Percentiles rank a stretch among this genome's conserved stretches.
phyloP scores from a whole-genome alignment of 2,113 vertebrate genomes.

The Australoheros scitulus region DNA sequence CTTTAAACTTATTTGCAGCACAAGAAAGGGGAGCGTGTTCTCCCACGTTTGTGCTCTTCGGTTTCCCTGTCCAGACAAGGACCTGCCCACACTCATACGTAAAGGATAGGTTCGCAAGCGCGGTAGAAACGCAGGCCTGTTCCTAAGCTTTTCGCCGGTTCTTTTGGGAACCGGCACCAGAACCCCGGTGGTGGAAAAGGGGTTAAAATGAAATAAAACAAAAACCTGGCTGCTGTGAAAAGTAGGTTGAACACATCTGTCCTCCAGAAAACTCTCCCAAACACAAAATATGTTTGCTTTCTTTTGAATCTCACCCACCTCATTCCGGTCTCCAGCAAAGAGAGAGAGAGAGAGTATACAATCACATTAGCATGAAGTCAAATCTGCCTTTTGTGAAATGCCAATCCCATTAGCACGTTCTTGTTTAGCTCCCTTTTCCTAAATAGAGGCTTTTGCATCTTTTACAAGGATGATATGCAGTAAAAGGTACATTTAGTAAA shows the following conservation, averaged over 20 bases:
- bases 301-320: conserved; percentile 47
- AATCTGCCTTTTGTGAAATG: conserved; percentile 79
- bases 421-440: conserved; percentile 55
- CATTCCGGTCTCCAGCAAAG: conserved; percentile 38
- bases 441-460: conserved; percentile 72
- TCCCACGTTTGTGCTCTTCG: too few species aligned
- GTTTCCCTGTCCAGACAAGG: too few species aligned
- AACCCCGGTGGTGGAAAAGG: too few species aligned
- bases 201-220: background rate
- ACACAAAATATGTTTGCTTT: conserved; percentile 25
- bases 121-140: too few species aligned
- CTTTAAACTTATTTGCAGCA: too few species aligned
- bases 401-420: conserved; percentile 77
- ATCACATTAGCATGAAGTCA: conserved; percentile 74
- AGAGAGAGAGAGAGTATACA: conserved; percentile 45
- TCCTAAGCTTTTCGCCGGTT: too few species aligned
- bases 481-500: conserved; percentile 74
- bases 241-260: conserved; percentile 33
- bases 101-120: too few species aligned
- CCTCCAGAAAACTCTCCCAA: conserved; percentile 1
- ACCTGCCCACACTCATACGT: too few species aligned
- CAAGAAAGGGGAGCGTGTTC: too few species aligned
- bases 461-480: conserved; percentile 67
- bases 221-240: conserved; percentile 7
- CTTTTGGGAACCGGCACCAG: too few species aligned